Evolutionary conservation across 2,888 invertebrate genomes (phyloP).

Genomic region (Hermaeophaga mercurialis): DNA sequence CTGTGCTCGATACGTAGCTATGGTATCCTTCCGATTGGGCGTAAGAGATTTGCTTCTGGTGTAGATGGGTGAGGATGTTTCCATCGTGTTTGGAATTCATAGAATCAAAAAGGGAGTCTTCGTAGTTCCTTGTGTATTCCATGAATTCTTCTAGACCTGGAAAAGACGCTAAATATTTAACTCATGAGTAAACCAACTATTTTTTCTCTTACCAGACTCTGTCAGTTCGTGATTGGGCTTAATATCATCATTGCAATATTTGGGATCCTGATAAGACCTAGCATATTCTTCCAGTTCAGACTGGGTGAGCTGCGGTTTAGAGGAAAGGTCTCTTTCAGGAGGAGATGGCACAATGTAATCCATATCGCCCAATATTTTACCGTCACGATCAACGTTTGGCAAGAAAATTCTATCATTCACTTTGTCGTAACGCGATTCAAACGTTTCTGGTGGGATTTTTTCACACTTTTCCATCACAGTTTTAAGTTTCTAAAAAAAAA

Average conservation of each 20-base stretch:
- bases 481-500: constrained; percentile 66
- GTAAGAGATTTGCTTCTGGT: constrained; percentile 76
- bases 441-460: constrained; percentile 64
- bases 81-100: constrained; percentile 56
- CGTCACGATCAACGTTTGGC: constrained; percentile 68
- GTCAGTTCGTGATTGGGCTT: constrained; percentile 38
- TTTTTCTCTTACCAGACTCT: constrained; percentile 32
- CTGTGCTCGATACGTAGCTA: constrained; percentile 78
- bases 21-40: constrained; percentile 82
- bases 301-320: constrained; percentile 61
- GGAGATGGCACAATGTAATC: constrained; percentile 74
- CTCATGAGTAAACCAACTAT: too few species aligned
- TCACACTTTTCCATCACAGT: constrained; percentile 73
- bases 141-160: constrained; percentile 65
- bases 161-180: too few species aligned
- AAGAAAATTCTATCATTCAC: constrained; percentile 59
- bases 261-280: constrained; percentile 61
- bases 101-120: constrained; percentile 55
- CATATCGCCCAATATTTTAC: constrained; percentile 65
- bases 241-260: constrained; percentile 46
- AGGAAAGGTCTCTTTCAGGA: constrained; percentile 67
- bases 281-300: constrained; percentile 75
- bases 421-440: constrained; percentile 60
- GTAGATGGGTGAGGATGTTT: constrained; percentile 59
- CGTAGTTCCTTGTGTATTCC: constrained; percentile 70